Percentiles rank a stretch among this genome's conserved stretches.
These are phyloP conservation scores for Spodoptera exigua DNA, from an alignment of 2,888 invertebrate genomes.

Conservation along the genomic window DNA sequence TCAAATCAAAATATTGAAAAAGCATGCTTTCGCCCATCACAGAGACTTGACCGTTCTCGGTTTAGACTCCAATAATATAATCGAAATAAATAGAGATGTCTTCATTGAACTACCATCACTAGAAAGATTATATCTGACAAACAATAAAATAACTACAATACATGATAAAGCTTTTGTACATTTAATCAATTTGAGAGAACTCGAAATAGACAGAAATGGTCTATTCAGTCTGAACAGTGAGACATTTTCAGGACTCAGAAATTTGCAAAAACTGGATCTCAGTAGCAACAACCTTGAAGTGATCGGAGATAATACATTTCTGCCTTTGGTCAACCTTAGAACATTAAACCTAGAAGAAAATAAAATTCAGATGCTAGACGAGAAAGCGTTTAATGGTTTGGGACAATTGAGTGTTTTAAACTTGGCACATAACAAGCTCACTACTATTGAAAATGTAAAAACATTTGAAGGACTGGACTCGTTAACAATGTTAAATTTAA, in stretches of 20 bases:
- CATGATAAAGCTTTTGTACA: conserved; percentile 95
- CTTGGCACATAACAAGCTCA: conserved; percentile 76
- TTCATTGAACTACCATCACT: conserved; percentile 92
- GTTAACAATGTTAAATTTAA: conserved; percentile 73
- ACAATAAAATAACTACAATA: conserved; percentile 94
- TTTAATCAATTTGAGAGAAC: conserved; percentile 91
- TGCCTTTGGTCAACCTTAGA: conserved; percentile 72
- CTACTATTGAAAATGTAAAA: conserved; percentile 72
- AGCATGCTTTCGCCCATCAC: conserved; percentile 92
- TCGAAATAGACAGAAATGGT: conserved; percentile 94
- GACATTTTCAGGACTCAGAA: conserved; percentile 92
- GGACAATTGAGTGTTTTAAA: conserved; percentile 71
- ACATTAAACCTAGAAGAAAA: conserved; percentile 79
- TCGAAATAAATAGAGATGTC: conserved; percentile 92
- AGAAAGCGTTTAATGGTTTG: conserved; percentile 81
- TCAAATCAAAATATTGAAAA: conserved; percentile 90
- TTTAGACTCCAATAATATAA: conserved; percentile 92
- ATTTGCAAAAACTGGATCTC: conserved; percentile 91
- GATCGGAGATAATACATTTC: conserved; percentile 93
- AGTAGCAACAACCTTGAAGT: conserved; percentile 92
- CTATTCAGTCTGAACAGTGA: conserved; percentile 93
- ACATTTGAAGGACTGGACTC: conserved; percentile 73
- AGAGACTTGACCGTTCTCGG: conserved; percentile 90
- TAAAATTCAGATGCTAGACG: conserved; percentile 84
- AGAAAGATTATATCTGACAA: conserved; percentile 93